phyloP scores from a whole-genome alignment of 2,888 invertebrate genomes.

The Arrhopalites spinosus region DNA sequence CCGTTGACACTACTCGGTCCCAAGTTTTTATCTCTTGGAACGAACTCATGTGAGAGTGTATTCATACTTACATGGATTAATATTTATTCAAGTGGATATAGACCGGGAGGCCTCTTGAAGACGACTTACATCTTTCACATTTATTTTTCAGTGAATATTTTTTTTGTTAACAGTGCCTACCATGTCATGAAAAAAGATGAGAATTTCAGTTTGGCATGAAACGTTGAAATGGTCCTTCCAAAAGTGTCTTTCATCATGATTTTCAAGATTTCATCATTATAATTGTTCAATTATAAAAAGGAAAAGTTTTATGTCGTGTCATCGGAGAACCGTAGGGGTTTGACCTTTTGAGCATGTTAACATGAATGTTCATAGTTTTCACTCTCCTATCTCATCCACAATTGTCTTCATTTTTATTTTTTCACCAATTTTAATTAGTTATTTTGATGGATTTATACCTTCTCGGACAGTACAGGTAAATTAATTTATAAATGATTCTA shows the following conservation, averaged over 20 bases:
- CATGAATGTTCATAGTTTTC: background rate
- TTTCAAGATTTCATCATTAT: no score
- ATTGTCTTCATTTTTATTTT: background rate
- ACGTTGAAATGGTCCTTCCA: no score
- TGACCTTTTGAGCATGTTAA: background rate
- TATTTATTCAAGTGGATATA: no score
- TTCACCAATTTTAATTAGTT: background rate
- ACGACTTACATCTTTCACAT: background rate
- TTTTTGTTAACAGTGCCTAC: background rate
- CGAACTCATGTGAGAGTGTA: background rate
- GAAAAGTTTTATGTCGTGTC: no score
- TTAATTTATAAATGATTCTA: background rate
- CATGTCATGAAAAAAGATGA: background rate
- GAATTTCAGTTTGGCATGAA: background rate
- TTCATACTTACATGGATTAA: background rate
- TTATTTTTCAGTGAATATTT: background rate
- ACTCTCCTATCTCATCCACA: background rate
- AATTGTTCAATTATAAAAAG: no score
- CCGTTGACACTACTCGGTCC: constrained; percentile 9
- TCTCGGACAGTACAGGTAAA: background rate
- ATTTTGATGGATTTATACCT: background rate
- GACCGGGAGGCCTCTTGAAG: no score
- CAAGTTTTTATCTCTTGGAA: background rate
- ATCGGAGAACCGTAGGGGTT: background rate
- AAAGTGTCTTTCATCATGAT: no score